Percentiles rank a stretch among this genome's conserved stretches.
Evolutionary conservation across 2,888 invertebrate species (phyloP).

Genomic region (Liodrosophila aerea): DNA sequence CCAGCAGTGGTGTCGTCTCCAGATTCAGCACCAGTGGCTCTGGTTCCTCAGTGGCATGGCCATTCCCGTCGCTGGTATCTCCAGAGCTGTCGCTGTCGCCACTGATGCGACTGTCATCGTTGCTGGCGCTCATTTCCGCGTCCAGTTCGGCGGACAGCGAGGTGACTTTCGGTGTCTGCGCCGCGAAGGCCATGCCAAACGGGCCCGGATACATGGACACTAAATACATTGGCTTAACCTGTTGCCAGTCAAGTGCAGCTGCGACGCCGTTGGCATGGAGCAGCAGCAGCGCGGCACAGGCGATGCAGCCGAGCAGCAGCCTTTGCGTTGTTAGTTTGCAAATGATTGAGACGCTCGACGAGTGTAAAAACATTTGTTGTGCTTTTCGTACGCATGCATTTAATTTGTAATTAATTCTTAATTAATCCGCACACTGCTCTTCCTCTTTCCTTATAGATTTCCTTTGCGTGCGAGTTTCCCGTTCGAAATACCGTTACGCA

Average conservation of each 20-base stretch:
- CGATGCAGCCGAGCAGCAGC: slow-evolving; percentile 26
- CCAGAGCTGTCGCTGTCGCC: slow-evolving; percentile 3
- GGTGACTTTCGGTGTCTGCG: slow-evolving; percentile 22
- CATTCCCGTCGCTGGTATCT: slow-evolving; percentile 15
- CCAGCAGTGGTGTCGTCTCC: slow-evolving; percentile 75
- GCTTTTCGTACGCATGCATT: slow-evolving; percentile 61
- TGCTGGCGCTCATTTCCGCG: slow-evolving; percentile 64
- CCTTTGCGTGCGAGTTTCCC: slow-evolving; percentile 15
- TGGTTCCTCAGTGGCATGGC: slow-evolving; percentile 32
- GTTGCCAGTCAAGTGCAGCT: slow-evolving; percentile 77
- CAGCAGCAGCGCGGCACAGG: slow-evolving; percentile 35
- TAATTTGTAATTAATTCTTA: slow-evolving; percentile 54
- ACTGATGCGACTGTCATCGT: slow-evolving; percentile 45
- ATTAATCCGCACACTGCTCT: slow-evolving; percentile 38
- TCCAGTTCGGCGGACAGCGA: slow-evolving; percentile 59
- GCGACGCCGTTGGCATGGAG: slow-evolving; percentile 23
- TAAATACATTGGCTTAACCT: slow-evolving; percentile 81
- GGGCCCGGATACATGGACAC: slow-evolving; percentile 78
- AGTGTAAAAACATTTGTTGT: slow-evolving; percentile 70
- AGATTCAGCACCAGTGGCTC: slow-evolving; percentile 76
- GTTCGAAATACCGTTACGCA: slow-evolving; percentile 60
- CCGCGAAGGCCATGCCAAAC: slow-evolving; percentile 41
- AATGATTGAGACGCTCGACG: slow-evolving; percentile 48
- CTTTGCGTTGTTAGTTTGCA: slow-evolving; percentile 45
- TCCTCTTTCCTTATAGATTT: slow-evolving; percentile 22